These are phyloP conservation scores for Sebastes flavidus DNA, from an alignment of 2,797 vertebrate genomes.

Conservation along the genomic window DNA sequence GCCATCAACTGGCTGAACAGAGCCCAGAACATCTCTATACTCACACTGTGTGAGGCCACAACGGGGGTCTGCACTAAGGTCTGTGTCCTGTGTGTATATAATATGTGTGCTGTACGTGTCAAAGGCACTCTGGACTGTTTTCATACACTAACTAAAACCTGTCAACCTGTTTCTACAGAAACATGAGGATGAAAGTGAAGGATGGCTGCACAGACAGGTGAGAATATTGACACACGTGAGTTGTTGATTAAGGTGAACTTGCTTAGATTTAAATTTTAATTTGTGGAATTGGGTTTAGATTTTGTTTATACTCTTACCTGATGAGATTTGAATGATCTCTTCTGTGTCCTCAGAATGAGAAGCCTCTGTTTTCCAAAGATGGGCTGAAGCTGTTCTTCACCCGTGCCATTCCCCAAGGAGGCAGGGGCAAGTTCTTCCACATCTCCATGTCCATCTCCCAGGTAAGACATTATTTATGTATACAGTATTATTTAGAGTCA, in stretches of 20 bases:
- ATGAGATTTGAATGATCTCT: background rate
- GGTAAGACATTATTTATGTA: constrained; percentile 66
- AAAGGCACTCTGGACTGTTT: background rate
- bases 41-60: constrained; percentile 95
- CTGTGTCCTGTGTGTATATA: background rate
- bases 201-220: constrained; percentile 96
- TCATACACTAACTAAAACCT: background rate
- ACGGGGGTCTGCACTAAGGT: constrained; percentile 98
- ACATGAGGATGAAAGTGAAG: constrained; percentile 95
- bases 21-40: constrained; percentile 95
- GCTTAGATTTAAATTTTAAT: background rate
- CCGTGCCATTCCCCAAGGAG: constrained; percentile 92
- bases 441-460: constrained; percentile 94
- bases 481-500: background rate
- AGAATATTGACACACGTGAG: background rate
- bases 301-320: background rate
- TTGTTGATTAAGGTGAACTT: background rate
- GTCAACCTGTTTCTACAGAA: constrained; percentile 83
- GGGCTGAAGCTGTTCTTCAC: constrained; percentile 94
- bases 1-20: constrained; percentile 98
- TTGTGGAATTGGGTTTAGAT: background rate
- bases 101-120: background rate
- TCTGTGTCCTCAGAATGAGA: constrained; percentile 86
- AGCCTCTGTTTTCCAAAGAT: constrained; percentile 92
- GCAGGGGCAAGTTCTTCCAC: constrained; percentile 94